Evolutionary conservation across 2,797 vertebrate species (phyloP).

Genomic region (Lates japonicus): DNA sequence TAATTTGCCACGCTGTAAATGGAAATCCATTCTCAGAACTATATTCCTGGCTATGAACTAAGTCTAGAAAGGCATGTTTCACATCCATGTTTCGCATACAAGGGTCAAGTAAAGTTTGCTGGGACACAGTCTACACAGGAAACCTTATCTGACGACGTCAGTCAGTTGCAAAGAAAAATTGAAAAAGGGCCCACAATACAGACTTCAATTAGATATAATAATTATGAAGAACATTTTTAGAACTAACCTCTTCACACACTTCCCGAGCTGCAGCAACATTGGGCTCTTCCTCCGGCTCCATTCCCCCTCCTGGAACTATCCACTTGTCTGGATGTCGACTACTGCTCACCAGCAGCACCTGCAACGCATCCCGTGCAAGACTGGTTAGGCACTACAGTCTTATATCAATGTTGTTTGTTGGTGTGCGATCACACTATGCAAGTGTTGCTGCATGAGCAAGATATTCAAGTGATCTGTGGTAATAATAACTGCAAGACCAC

Average conservation of each 20-base stretch:
- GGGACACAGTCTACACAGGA: background rate
- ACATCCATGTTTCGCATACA: conserved; percentile 1
- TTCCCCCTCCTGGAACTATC: conserved; percentile 98
- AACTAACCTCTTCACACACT: conserved; percentile 97
- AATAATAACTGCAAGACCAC: background rate
- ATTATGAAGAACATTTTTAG: background rate
- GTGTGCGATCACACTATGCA: conserved; percentile 13
- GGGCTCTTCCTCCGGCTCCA: conserved; percentile 98
- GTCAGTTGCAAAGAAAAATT: background rate
- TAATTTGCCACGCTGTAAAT: conserved; percentile 47
- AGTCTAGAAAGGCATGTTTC: conserved; percentile 45
- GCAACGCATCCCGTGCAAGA: conserved; percentile 39
- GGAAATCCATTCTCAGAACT: conserved; percentile 64
- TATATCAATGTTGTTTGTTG: background rate
- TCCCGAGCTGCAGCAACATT: conserved; percentile 93
- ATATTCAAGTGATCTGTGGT: background rate
- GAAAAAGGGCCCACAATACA: background rate
- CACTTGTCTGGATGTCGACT: conserved; percentile 98
- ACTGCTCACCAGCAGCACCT: conserved; percentile 98
- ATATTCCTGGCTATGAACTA: conserved; percentile 57
- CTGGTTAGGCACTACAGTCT: background rate
- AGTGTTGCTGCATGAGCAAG: conserved; percentile 6
- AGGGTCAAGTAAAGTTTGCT: conserved; percentile 12
- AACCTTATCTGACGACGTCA: background rate
- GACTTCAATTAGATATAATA: background rate